Conservation (phyloP, 2,113 vertebrate species). For the Pomatostomus ruficeps region DNA sequence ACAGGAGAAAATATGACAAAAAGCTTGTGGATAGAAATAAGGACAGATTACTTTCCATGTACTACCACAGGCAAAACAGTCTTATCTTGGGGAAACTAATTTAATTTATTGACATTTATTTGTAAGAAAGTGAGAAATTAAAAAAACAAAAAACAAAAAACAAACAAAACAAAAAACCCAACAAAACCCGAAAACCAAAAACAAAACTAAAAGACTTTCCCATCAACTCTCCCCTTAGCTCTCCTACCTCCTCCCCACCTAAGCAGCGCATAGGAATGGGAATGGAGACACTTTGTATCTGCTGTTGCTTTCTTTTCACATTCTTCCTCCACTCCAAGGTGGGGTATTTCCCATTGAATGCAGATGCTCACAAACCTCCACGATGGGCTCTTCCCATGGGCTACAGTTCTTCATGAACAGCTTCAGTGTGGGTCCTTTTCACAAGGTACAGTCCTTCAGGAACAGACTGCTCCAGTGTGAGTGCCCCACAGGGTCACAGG, state of each 20-base stretch:
- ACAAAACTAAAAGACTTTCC: background rate
- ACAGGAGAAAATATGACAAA: background rate
- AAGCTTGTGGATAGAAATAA: background rate
- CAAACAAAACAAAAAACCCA: too few relatives aligned
- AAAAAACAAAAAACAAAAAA: background rate
- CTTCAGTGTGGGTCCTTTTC: background rate
- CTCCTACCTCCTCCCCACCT: background rate
- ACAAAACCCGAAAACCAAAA: too few relatives aligned
- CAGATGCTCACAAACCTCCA: background rate
- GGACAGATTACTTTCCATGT: background rate
- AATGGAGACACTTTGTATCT: background rate
- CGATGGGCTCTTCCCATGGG: background rate
- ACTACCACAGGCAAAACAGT: background rate
- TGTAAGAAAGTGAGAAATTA: background rate
- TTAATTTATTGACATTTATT: background rate
- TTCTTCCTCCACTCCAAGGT: background rate
- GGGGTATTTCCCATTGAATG: background rate
- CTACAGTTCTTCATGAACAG: background rate
- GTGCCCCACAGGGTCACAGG: rapidly evolving
- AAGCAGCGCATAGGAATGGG: rapidly evolving
- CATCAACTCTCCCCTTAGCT: background rate
- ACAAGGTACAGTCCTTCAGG: background rate
- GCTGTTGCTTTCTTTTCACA: background rate
- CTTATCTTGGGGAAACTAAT: background rate
- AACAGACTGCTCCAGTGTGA: background rate